Base-by-base conservation (phyloP, 2,113 vertebrate species). In the Trachemys scripta region DNA sequence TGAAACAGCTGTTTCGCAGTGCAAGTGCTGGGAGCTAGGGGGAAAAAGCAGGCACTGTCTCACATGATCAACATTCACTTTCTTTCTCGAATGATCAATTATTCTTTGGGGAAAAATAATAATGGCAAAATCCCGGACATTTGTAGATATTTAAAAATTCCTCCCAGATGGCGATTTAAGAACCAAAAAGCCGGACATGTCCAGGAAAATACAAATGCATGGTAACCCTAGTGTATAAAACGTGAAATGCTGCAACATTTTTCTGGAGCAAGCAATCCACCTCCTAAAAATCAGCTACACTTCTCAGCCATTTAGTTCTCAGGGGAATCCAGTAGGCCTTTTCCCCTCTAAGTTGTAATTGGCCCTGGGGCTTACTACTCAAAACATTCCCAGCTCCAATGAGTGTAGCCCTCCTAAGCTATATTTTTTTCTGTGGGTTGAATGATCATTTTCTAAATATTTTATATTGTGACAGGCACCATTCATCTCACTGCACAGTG, bases 301-400 rank as follows among this genome's bases (percentile, higher is more conserved):
- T 59, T 35, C 49, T 38, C 4, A 45, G 5, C 3, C 25, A 79
- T 91, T 82, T 76, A 38, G 88, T 89, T 90, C 11, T 53, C 65
- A 6, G 5, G 20, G 24, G 0, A 11, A 1, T 12, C 31, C 35
- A 59, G 25, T 17, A 14, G 59, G 6, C 8, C 50, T 87, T 80
- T 2, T 20, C 83, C 11, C 10, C 29, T 13, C 27, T 62, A 27
- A 62, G 12, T 31, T 31, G 27, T 62, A 62, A 31, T 31, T 6
- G 3, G 12, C 29, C 57, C 8, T n/a, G 84, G 47, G 51, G 29
- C 24, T 38, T n/a, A 59, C 1, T 1, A 80, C 12, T 10, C 3
- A 2, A 54, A 62, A 17, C 62, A 82, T 14, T 0, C 0, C 19
- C 47, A 20, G 24, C 57, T 88, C 24, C 16, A 19, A 13, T 0